Evolutionary conservation across 53 echinoderm and acorn worm species (phyloP), one percentile per base, ranked within the genome.

Genomic region (Actinopyga echinites): DNA sequence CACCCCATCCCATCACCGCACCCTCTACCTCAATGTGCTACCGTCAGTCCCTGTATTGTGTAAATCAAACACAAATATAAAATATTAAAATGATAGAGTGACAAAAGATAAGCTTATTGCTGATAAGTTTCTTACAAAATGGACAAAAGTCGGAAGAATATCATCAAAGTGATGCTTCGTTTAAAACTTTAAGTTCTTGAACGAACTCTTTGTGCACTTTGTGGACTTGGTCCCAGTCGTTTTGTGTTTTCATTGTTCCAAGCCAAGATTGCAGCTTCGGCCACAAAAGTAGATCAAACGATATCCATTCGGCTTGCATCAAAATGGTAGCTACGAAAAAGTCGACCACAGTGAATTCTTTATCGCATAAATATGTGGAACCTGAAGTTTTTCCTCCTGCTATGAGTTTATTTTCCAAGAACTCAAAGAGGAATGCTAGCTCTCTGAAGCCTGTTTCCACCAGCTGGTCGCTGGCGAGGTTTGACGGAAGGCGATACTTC

Each of bases 141-240:
- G n/a, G n/a, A n/a, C n/a, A n/a, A n/a, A n/a, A n/a, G n/a, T n/a
- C n/a, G n/a, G n/a, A n/a, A n/a, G n/a, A n/a, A n/a, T n/a, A n/a
- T n/a, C n/a, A 17, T 49, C 49, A 49, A 49, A 49, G 49, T 17
- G 49, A 17, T 6, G 49, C 61, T 20, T 83, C 83, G 11, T 67
- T 43, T 33, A 61, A 33, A 40, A 37, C 43, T 35, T 74, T 85
- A 21, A 91, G 52, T 56, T 85, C 63, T 21, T 85, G 35, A 17
- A 89, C 55, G n/a, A 88, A 91, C 17, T 74, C 85, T 29, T 6
- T 54, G 45, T 91, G 92, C 3, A 78, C 82, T 59, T 56, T 69
- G 85, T 91, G 92, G 19, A 91, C 88, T 20, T 91, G 82, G 5
- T 80, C 75, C 91, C 91, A 91, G 78, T 23, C 74, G 17, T 82